These are phyloP conservation scores for Epicampocera succincta DNA, from an alignment of 2,888 invertebrate species.

Conservation along the genomic window DNA sequence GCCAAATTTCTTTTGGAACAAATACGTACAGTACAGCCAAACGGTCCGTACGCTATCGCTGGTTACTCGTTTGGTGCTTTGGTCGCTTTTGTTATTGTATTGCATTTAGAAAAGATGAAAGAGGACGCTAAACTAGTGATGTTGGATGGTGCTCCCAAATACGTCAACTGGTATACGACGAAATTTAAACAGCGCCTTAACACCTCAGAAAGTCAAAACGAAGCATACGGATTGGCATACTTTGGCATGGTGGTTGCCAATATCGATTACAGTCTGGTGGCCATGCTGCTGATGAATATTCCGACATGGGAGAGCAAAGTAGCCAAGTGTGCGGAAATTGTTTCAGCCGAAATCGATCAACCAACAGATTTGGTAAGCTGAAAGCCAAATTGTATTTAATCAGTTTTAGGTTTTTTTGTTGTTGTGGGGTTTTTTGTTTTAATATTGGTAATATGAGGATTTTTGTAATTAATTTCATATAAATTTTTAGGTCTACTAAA, in stretches of 20 bases:
- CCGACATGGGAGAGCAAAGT: slow-evolving; percentile 82
- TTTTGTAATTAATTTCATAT: too few species aligned
- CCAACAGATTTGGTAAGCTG: slow-evolving; percentile 78
- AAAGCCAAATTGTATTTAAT: too few species aligned
- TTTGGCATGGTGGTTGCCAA: slow-evolving; percentile 91
- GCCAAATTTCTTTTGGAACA: slow-evolving; percentile 88
- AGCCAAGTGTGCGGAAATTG: slow-evolving; percentile 82
- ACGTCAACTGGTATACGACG: slow-evolving; percentile 89
- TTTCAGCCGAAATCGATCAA: slow-evolving; percentile 79
- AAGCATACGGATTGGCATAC: slow-evolving; percentile 89
- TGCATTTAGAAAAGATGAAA: slow-evolving; percentile 87
- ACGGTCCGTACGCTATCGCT: slow-evolving; percentile 92
- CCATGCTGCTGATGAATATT: slow-evolving; percentile 78
- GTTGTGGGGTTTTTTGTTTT: too few species aligned
- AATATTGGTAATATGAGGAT: too few species aligned
- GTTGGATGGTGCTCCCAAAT: slow-evolving; percentile 94
- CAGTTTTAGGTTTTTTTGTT: too few species aligned
- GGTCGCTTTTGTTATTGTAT: slow-evolving; percentile 97
- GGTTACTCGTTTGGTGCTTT: slow-evolving; percentile 98
- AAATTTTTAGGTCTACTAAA: too few species aligned
- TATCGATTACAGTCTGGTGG: slow-evolving; percentile 85
- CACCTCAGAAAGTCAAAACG: slow-evolving; percentile 83
- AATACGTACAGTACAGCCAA: slow-evolving; percentile 88
- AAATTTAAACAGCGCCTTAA: slow-evolving; percentile 83
- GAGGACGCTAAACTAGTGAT: slow-evolving; percentile 84